phyloP scores from a whole-genome alignment of 1,140 invertebrate genomes.

The Metopolophium dirhodum region DNA sequence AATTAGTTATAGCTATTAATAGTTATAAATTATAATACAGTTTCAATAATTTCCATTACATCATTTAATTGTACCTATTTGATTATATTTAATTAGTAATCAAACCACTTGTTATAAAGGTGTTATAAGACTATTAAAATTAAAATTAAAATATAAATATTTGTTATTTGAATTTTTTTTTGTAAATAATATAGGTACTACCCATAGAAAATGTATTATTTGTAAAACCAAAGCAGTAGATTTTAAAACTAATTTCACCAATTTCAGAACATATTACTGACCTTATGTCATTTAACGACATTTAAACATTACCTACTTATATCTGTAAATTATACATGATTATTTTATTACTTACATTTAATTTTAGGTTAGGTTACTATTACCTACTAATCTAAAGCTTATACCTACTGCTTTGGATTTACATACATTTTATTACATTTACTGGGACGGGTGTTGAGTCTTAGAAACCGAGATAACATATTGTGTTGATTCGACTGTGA shows the following conservation, averaged over 20 bases:
- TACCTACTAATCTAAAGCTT: neutral
- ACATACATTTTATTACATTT: neutral
- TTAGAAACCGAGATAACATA: neutral
- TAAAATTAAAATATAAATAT: neutral
- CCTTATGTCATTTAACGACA: neutral
- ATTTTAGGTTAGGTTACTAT: neutral
- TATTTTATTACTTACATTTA: neutral
- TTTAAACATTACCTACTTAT: neutral
- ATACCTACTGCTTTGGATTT: neutral
- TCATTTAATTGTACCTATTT: neutral
- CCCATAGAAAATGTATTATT: neutral
- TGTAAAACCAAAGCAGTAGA: neutral
- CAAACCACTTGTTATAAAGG: neutral
- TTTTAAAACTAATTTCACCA: neutral
- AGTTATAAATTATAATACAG: neutral
- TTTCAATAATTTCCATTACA: neutral
- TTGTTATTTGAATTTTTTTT: neutral
- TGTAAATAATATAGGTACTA: neutral
- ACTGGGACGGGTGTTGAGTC: neutral
- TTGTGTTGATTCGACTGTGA: neutral
- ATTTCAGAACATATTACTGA: neutral
- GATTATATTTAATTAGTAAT: neutral
- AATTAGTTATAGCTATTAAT: neutral
- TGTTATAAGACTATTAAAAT: neutral
- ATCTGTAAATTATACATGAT: neutral